Evolutionary conservation across 2,888 invertebrate genomes (phyloP), one percentile per base, ranked within the genome.

Genomic region (Acleris literana): DNA sequence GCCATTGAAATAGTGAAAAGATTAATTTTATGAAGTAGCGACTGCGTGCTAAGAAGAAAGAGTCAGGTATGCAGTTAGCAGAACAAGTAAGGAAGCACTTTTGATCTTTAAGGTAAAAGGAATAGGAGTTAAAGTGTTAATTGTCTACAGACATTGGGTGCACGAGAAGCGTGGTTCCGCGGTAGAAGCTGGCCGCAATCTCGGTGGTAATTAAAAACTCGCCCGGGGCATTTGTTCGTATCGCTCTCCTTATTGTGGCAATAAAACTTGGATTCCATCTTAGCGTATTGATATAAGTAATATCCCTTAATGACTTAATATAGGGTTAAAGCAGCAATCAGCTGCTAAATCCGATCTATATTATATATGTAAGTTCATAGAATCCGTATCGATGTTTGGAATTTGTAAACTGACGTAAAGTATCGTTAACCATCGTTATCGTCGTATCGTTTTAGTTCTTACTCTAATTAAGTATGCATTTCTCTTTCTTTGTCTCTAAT

Each of bases 131-230:
- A 39, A n/a, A 46, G 46, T 46, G 46, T 46, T 46, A 46, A 46
- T 46, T 17, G 46, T n/a, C 46, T n/a, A 4, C 1, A 5, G 46
- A 17, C 46, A 39, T 29, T 29, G 76, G 76, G 74, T 76, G 78
- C 76, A 77, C 75, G 73, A 71, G 74, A 77, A 79, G 78, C 71
- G 76, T 39, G 39, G 71, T 71, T 43, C 57, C 46, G 63, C 62
- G 60, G 68, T 57, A 60, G 62, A 71, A 43, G 56, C 29, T 25
- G 67, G 71, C 71, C 73, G 81, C 82, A 84, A 84, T 83, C 81
- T 82, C 76, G 72, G 60, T 72, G 70, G 77, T 86, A 85, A 87
- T 87, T 87, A 87, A 87, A 86, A 85, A 80, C 80, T 81, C 72
- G 74, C 74, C 77, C 69, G 73, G 64, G 69, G 58, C 46, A 49